Percentiles rank a stretch among this genome's conserved stretches.
Evolutionary conservation across 2,797 vertebrate genomes (phyloP).

Genomic region (Onychomys arenicola): DNA sequence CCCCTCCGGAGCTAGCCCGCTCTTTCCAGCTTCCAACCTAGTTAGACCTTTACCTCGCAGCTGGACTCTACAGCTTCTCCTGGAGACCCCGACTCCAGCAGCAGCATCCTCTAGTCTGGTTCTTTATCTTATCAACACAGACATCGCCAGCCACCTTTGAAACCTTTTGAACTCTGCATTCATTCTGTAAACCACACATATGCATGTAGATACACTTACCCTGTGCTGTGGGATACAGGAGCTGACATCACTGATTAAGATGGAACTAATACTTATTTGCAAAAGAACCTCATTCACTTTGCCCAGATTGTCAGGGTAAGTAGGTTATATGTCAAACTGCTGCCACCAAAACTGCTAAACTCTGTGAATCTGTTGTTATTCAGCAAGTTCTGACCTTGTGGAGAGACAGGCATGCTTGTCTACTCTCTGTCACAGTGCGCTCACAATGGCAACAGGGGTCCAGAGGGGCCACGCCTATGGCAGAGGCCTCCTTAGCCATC

Average conservation of each 20-base stretch:
- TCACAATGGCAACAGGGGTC: not conserved
- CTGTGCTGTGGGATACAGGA: not conserved
- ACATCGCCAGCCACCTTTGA: not conserved
- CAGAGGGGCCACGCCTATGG: not conserved
- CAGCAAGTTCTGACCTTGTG: not conserved
- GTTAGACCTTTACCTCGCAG: not conserved
- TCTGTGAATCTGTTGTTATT: not conserved
- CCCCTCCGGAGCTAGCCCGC: not conserved
- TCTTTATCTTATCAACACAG: not conserved
- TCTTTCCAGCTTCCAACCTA: not conserved
- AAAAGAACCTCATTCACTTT: not conserved
- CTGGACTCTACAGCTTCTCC: not conserved
- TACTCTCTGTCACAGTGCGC: no score
- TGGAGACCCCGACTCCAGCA: not conserved
- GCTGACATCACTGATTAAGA: not conserved
- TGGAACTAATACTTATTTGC: not conserved
- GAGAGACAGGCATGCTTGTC: not conserved
- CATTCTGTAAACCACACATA: not conserved
- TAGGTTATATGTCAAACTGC: not conserved
- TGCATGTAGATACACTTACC: not conserved
- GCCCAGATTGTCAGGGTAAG: not conserved
- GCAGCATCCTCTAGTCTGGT: not conserved
- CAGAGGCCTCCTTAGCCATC: not conserved
- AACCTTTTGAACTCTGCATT: not conserved
- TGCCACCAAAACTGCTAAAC: not conserved